Percentiles rank a stretch among this genome's conserved stretches.
phyloP scores from a whole-genome alignment of 2,888 invertebrate genomes.

The Drosophila kokeensis region DNA sequence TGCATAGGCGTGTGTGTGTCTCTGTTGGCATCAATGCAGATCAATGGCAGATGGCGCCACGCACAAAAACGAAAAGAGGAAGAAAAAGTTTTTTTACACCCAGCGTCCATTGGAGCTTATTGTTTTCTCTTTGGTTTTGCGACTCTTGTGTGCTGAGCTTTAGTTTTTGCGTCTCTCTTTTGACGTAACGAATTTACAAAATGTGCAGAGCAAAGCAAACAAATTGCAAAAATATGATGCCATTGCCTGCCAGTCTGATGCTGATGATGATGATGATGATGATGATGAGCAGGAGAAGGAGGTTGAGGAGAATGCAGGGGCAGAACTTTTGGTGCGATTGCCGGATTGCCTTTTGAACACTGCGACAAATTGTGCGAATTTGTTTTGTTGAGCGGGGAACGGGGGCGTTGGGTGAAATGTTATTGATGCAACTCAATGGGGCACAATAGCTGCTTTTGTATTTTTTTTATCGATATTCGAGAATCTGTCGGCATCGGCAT shows the following conservation, averaged over 20 bases:
- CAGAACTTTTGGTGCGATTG: conserved; percentile 5
- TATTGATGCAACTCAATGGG: conserved; percentile 47
- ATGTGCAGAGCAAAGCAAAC: conserved; percentile 64
- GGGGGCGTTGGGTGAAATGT: conserved; percentile 29
- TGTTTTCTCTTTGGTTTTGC: conserved; percentile 58
- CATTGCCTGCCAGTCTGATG: conserved; percentile 25
- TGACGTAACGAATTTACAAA: conserved; percentile 75
- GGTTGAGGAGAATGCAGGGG: conserved; percentile 26
- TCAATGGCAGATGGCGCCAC: conserved; percentile 62
- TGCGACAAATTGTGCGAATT: conserved; percentile 47
- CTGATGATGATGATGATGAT: conserved; percentile 43
- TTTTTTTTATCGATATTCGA: conserved; percentile 13
- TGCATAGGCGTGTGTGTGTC: conserved; percentile 26
- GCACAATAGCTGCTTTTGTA: conserved; percentile 44
- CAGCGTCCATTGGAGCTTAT: conserved; percentile 55
- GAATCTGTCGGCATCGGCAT: conserved; percentile 16
- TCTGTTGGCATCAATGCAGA: conserved; percentile 70
- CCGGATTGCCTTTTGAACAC: conserved; percentile 30
- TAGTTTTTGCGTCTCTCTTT: conserved; percentile 48
- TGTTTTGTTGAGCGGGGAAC: conserved; percentile 18
- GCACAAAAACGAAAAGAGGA: conserved; percentile 14
- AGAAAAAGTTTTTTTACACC: conserved; percentile 28
- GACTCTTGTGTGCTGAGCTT: conserved; percentile 54
- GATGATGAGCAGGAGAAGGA: conserved; percentile 1
- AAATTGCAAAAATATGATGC: conserved; percentile 76